Base-by-base conservation (phyloP, 2,797 vertebrate genomes). In the Antennarius maculatus region DNA sequence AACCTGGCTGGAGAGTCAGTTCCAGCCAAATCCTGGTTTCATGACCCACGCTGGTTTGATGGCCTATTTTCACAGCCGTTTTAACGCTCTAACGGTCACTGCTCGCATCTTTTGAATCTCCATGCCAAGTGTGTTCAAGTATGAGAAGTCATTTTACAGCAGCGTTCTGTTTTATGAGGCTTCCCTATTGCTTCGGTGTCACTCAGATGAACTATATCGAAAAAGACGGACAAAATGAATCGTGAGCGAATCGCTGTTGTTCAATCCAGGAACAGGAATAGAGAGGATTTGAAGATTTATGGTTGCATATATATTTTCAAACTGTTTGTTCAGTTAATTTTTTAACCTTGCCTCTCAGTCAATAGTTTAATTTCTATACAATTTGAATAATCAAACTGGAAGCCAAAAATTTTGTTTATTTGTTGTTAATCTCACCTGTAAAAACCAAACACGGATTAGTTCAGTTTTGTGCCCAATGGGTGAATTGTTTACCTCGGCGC, bases 61-160 rank as follows among this genome's bases (percentile, higher is more conserved):
- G 28, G 17, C 28, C 65, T 48, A 16, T 76, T 58, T 68, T 72
- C 55, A 57, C 76, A 64, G 61, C n/a, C 52, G 56, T 73, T 84
- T 80, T 34, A 77, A 69, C 75, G 66, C 57, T 57, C 37, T 18
- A 61, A 54, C 66, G 54, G 73, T 74, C 37, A 8, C 54, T 61
- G 60, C 60, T 39, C 66, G 68, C 55, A 45, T 66, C 13, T 53
- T 71, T 66, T 27, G n/a, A 77, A 69, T 71, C 62, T 70, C 54
- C 16, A 37, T 70, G 59, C 59, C 7, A 11, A 27, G 62, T 17
- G 59, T 52, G 55, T 66, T 62, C 10, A 14, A 66, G 71, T 52
- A 48, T 75, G 61, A 77, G 80, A 85, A 89, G 80, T 69, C 76
- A 63, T 85, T 85, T 86, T 81, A 71, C 72, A 55, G 62, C 53